A percentile compares a stretch with the other conserved stretches of the same genome.
phyloP scores from a whole-genome alignment of 2,888 invertebrate species.

The Synanthedon andrenaeformis region DNA sequence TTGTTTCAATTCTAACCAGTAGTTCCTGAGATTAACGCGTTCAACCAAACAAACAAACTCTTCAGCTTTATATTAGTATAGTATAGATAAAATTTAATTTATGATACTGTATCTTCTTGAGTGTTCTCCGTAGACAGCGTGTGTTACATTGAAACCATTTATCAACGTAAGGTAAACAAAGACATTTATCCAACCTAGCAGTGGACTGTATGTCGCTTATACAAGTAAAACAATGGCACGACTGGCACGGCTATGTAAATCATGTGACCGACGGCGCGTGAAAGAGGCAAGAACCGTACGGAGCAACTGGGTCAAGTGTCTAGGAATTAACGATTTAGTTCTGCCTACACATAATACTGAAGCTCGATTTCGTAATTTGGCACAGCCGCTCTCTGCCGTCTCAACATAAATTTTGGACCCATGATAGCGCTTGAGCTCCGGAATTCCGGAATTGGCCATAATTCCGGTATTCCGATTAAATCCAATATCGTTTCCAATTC shows the following conservation, averaged over 20 bases:
- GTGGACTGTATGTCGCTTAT: neutral
- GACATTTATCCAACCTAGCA: neutral
- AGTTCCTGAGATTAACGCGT: too few relatives aligned
- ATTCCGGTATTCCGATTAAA: too few relatives aligned
- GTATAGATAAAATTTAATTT: too few relatives aligned
- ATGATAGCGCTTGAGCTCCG: too few relatives aligned
- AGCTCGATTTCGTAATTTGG: constrained; percentile 9
- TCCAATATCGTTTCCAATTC: constrained; percentile 1
- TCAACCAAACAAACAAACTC: too few relatives aligned
- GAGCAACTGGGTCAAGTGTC: constrained; percentile 40
- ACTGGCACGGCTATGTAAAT: neutral
- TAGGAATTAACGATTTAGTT: constrained; percentile 48
- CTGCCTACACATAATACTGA: constrained; percentile 7
- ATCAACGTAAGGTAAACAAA: neutral
- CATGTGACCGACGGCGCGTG: constrained; percentile 2
- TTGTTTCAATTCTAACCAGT: too few relatives aligned
- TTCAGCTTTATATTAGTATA: too few relatives aligned
- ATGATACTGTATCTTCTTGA: too few relatives aligned
- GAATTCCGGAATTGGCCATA: too few relatives aligned
- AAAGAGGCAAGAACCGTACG: constrained; percentile 8
- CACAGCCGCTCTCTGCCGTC: neutral
- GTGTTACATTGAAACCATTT: neutral
- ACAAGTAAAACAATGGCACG: neutral
- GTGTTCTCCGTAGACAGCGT: neutral
- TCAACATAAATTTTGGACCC: too few relatives aligned